Base-by-base conservation (phyloP, 2,113 vertebrate genomes). In the Macroglossus sobrinus region DNA sequence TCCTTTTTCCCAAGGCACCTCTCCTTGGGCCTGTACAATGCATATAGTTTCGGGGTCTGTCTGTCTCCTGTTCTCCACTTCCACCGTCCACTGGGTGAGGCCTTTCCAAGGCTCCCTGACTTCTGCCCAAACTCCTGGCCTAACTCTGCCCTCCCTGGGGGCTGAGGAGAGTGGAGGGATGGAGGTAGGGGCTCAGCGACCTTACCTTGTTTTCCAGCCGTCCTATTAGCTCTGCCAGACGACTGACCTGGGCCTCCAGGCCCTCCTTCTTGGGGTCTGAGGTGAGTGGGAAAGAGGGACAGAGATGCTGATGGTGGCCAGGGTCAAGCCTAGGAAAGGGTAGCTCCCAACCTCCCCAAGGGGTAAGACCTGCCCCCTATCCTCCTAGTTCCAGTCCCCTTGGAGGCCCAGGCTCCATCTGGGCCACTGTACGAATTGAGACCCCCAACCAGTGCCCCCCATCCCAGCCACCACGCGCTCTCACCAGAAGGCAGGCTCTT, bases 131-230 rank as follows among this genome's bases (percentile, higher is more conserved):
- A 5, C 24, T 50, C 68, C 0, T 3, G 1, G 7, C 66, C 19
- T 22, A 8, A 33, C 30, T 5, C n/a, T 3, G 30, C 50, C 10
- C 35, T 47, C 30, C 5, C 40, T 38, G 13, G 2, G 28, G 57
- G 1, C 33, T 2, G 7, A n/a, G 61, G 13, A 16, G 21, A 3
- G 16, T 11, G 8, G 64, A 4, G 33, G 10, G n/a, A 0, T 0
- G 0, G 8, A 57, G 16, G 33, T 0, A 1, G 26, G 12, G 35
- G 8, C 16, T 9, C 4, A 0, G 55, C 0, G 0, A 40, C 40
- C 95, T 97, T 96, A 99, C 99, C 99, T 99, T 99, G 97, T 98
- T 99, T 98, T 99, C 99, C 98, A 99, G 98, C 87, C 99, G 99
- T 95, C 99, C 99, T 2, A 99, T 99, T 45, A 99, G 98, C 91